phyloP scores from a whole-genome alignment of 2,113 vertebrate genomes.

The Meles meles region DNA sequence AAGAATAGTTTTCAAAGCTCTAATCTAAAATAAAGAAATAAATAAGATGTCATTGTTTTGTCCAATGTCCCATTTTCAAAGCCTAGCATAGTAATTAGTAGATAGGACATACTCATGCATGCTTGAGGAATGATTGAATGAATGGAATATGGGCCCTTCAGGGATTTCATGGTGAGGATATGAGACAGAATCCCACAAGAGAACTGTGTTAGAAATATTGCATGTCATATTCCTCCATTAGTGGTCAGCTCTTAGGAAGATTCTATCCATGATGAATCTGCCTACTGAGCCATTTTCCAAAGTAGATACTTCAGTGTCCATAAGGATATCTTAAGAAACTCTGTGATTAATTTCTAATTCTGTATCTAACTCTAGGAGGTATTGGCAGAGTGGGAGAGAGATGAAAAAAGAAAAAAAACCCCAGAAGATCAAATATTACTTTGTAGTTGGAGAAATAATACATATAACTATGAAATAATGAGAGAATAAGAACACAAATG shows the following conservation, averaged over 20 bases:
- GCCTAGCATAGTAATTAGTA: neutral
- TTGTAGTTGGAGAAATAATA: neutral
- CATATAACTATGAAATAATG: neutral
- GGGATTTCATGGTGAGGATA: neutral
- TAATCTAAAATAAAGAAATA: neutral
- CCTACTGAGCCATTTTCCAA: neutral
- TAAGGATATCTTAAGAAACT: neutral
- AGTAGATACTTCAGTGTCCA: neutral
- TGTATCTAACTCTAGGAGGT: neutral
- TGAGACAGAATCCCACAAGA: neutral
- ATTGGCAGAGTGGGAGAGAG: neutral
- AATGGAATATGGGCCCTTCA: neutral
- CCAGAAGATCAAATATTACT: neutral
- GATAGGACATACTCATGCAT: neutral
- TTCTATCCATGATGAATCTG: neutral
- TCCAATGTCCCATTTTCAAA: neutral
- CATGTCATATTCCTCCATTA: neutral
- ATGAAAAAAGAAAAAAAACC: neutral
- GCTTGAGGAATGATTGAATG: neutral
- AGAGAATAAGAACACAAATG: neutral
- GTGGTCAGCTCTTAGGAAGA: neutral
- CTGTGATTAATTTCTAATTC: neutral
- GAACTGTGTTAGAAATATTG: neutral
- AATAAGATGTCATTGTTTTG: neutral
- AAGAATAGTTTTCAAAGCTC: conserved; percentile 9